A percentile compares a stretch with the other conserved stretches of the same genome.
Evolutionary conservation across 2,797 vertebrate species (phyloP).

Genomic region (Tinamus major): DNA sequence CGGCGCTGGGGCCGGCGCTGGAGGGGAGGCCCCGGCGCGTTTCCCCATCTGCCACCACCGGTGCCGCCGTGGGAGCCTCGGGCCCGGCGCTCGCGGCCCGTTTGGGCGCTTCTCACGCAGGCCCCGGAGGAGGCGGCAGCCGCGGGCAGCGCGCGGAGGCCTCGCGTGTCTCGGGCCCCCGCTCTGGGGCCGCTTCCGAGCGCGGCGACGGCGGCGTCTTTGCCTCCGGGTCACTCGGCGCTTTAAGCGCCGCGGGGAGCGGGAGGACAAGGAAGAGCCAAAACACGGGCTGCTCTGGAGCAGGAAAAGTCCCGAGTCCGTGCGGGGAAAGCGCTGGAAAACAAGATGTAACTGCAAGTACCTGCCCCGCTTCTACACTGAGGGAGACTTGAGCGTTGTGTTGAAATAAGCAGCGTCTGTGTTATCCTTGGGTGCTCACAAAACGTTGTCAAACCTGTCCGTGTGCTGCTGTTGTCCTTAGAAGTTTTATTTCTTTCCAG

Average conservation of each 20-base stretch:
- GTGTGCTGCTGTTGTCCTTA: not conserved
- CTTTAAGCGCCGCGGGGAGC: too few relatives aligned
- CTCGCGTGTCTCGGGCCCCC: too few relatives aligned
- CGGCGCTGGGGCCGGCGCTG: not conserved
- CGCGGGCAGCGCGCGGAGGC: too few relatives aligned
- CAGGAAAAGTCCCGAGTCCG: rapidly evolving
- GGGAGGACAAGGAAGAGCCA: not conserved
- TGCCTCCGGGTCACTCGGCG: not conserved
- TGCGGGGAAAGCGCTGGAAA: not conserved
- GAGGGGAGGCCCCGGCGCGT: rapidly evolving
- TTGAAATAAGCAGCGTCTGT: not conserved
- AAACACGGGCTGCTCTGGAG: rapidly evolving
- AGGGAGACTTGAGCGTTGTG: too few relatives aligned
- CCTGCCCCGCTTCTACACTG: rapidly evolving
- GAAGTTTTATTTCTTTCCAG: not conserved
- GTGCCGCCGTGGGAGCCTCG: not conserved
- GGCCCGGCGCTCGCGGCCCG: too few relatives aligned
- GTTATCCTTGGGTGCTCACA: not conserved
- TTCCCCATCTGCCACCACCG: not conserved
- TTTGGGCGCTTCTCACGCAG: not conserved
- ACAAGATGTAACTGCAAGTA: rapidly evolving
- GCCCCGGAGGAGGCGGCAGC: not conserved
- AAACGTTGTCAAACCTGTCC: not conserved
- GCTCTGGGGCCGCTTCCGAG: rapidly evolving
- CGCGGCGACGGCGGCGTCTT: rapidly evolving